Evolutionary conservation across 2,888 invertebrate species (phyloP), one percentile per base, ranked within the genome.

Genomic region (Chrysomela aeneicollis): DNA sequence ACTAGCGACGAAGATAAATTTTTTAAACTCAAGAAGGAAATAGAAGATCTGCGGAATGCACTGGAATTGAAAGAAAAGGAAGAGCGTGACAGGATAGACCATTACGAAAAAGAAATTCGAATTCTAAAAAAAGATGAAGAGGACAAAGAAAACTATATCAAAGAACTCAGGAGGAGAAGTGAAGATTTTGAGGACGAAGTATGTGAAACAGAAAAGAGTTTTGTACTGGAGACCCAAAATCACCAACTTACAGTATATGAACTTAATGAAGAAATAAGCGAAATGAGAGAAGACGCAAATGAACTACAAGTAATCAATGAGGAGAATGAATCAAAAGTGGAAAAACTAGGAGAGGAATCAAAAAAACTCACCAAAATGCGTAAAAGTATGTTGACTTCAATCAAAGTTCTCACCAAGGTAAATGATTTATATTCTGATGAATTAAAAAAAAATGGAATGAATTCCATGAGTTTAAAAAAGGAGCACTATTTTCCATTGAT

Each of bases 161-260:
- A 30, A 17, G 30, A 53, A 53, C 17, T 53, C 6, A 53, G n/a
- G 30, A 53, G 53, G 15, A 26, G 17, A 32, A 53, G 53, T n/a
- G 18, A 53, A 30, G 53, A 53, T 53, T 53, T 53, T 53, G 32
- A 30, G 30, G 32, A 53, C 53, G 53, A 32, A 53, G 53, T 53
- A 30, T 53, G 53, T 32, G 53, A 32, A 35, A 30, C 53, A 53
- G 53, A 53, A 30, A 15, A 53, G 18, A 53, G 30, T 30, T 53
- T 53, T 30, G n/a, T 17, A 30, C 30, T 26, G 4, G 35, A 53
- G 30, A 19, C 15, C 30, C 32, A 53, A 53, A 53, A 30, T 30
- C 21, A 5, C 30, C 53, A 17, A 26, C 53, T 30, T n/a, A 53
- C 53, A 53, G 30, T 53, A 21, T 10, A 15, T 19, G 51, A 51